These are phyloP conservation scores for Bombycilla garrulus DNA, from an alignment of 2,113 vertebrate species.

Conservation along the genomic window DNA sequence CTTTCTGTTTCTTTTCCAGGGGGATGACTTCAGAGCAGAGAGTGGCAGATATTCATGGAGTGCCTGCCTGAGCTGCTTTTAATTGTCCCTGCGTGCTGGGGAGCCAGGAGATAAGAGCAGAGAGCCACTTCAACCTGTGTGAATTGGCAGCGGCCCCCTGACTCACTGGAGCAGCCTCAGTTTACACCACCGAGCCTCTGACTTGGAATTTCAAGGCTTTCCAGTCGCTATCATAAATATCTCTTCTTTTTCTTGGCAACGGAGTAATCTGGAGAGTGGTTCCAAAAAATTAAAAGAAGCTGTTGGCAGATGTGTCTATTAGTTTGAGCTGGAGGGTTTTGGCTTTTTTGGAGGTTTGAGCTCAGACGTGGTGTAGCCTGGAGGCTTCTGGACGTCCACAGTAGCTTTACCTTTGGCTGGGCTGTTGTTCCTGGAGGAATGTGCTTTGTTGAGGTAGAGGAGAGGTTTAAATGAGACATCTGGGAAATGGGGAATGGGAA, in stretches of 20 bases:
- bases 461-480: neutral
- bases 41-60: neutral
- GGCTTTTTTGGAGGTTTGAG: neutral
- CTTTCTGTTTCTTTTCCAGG: neutral
- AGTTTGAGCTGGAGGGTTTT: constrained; percentile 4
- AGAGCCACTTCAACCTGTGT: neutral
- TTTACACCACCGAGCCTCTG: neutral
- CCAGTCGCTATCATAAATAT: constrained; percentile 49
- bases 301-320: constrained; percentile 64
- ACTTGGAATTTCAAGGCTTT: constrained; percentile 31
- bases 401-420: constrained; percentile 35
- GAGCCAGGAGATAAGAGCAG: neutral
- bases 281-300: constrained; percentile 34
- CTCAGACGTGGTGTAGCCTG: neutral
- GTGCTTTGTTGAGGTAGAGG: neutral
- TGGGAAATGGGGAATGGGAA: accelerated
- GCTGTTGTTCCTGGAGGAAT: neutral
- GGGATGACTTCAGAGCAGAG: neutral
- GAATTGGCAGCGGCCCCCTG: neutral
- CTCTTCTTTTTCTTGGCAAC: constrained; percentile 57
- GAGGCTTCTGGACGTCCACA: neutral
- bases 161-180: neutral
- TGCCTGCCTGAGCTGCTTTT: neutral
- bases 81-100: neutral
- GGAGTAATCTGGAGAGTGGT: neutral